These are phyloP conservation scores for Chiloscyllium punctatum DNA, from an alignment of 2,797 vertebrate genomes.

Conservation along the genomic window DNA sequence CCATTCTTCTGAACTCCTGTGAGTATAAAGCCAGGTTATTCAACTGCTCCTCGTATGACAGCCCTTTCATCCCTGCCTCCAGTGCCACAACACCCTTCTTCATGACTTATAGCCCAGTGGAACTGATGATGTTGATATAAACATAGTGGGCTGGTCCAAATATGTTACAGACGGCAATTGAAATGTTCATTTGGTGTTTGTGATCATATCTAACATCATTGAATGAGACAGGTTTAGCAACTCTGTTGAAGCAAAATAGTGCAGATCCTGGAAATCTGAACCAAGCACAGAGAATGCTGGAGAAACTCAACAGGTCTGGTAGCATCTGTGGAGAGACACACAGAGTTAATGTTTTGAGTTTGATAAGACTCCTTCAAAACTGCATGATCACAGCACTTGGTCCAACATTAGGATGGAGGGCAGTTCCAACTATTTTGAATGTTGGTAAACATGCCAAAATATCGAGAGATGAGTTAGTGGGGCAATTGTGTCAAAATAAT, in stretches of 20 bases:
- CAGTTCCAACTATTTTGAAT: not conserved
- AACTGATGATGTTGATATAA: not conserved
- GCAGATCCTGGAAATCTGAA: too few relatives aligned
- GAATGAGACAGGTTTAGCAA: not conserved
- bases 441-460: not conserved
- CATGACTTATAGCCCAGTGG: not conserved
- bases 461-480: not conserved
- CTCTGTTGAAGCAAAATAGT: not conserved
- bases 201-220: not conserved
- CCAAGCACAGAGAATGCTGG: too few relatives aligned
- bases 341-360: too few relatives aligned
- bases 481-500: not conserved
- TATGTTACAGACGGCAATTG: not conserved
- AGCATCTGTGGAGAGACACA: too few relatives aligned
- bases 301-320: too few relatives aligned
- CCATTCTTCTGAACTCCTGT: too few relatives aligned
- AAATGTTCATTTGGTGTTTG: not conserved
- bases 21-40: too few relatives aligned
- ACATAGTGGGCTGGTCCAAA: not conserved
- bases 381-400: not conserved
- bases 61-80: too few relatives aligned
- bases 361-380: too few relatives aligned
- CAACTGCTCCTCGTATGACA: too few relatives aligned
- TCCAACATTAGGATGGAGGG: not conserved
- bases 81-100: too few relatives aligned